Evolutionary conservation across 1,140 invertebrate species (phyloP).

Genomic region (Bemisia tabaci): DNA sequence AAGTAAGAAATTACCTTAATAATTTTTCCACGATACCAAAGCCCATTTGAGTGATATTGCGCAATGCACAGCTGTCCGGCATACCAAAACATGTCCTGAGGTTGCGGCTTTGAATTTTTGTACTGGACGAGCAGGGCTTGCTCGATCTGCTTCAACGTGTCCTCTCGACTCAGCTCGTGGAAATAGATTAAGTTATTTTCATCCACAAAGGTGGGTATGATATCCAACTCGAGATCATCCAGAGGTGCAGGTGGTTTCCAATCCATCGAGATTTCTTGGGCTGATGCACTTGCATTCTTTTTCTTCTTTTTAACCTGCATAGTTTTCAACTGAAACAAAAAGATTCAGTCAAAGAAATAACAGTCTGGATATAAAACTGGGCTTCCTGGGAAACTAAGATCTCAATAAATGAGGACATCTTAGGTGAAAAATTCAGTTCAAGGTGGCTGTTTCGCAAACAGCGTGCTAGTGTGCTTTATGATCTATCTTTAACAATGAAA

Average conservation of each 20-base stretch:
- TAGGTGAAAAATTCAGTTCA: too few species aligned
- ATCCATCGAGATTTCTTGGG: neutral
- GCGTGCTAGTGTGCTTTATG: too few species aligned
- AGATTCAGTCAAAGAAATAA: too few species aligned
- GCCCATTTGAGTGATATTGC: constrained; percentile 40
- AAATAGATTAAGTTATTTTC: neutral
- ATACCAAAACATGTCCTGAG: constrained; percentile 35
- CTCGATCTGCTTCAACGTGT: neutral
- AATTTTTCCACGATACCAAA: constrained; percentile 38
- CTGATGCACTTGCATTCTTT: neutral
- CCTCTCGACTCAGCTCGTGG: neutral
- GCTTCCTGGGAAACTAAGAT: too few species aligned
- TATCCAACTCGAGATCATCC: neutral
- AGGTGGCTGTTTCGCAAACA: too few species aligned
- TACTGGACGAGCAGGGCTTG: neutral
- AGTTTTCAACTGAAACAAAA: too few species aligned
- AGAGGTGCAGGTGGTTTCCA: neutral
- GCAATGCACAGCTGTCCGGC: constrained; percentile 46
- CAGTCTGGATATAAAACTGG: too few species aligned
- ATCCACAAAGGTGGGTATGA: neutral
- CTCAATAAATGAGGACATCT: too few species aligned
- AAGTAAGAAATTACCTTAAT: constrained; percentile 20
- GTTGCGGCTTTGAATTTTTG: constrained; percentile 25
- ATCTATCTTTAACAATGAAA: too few species aligned
- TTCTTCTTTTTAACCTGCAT: neutral